These are phyloP conservation scores for Cladopsammia gracilis DNA, from an alignment of 64 coral and sea anemone genomes.

Conservation along the genomic window DNA sequence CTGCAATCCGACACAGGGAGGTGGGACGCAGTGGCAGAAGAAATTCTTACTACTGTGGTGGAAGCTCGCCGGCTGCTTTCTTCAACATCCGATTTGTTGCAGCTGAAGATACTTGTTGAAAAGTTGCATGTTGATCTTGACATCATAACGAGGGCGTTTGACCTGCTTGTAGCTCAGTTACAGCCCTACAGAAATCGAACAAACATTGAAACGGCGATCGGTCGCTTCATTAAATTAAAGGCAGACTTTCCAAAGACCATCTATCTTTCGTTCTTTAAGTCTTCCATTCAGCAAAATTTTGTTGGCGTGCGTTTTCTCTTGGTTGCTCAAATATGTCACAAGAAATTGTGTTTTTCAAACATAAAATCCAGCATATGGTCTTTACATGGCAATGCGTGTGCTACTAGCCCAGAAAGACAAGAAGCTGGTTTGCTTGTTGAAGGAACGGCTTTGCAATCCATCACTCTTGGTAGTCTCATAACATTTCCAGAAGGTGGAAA, in stretches of 20 bases:
- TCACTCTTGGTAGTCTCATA: neutral
- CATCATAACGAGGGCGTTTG: neutral
- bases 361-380: neutral
- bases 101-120: neutral
- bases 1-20: neutral
- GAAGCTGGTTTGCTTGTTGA: neutral
- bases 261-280: constrained; percentile 1
- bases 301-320: neutral
- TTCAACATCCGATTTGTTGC: neutral
- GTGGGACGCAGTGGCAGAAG: neutral
- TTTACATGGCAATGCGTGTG: neutral
- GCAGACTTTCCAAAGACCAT: constrained; percentile 2
- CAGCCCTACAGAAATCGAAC: constrained; percentile 12
- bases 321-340: neutral
- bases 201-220: neutral
- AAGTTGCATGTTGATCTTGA: neutral
- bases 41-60: neutral
- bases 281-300: neutral
- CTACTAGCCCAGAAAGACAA: neutral
- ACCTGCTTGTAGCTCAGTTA: neutral
- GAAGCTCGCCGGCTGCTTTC: neutral
- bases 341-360: neutral
- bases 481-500: neutral
- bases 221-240: neutral
- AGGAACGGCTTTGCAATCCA: neutral